Evolutionary conservation across 2,797 vertebrate species (phyloP).

Genomic region (Selene dorsalis): DNA sequence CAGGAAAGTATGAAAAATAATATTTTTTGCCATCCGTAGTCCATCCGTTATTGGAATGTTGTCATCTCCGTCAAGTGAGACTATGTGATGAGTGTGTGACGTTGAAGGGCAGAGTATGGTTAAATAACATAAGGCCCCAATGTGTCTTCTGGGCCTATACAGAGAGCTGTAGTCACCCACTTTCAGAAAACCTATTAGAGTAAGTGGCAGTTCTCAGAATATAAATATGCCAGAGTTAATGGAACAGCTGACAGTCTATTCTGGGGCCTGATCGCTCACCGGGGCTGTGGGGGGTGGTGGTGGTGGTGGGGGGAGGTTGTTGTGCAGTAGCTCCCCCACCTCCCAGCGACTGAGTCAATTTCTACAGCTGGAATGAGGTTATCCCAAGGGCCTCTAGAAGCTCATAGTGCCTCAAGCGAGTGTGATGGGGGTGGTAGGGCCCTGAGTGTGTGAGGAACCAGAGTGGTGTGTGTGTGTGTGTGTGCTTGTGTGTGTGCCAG

Average conservation of each 20-base stretch:
- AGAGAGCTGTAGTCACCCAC: slow-evolving; percentile 65
- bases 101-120: slow-evolving; percentile 60
- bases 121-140: slow-evolving; percentile 63
- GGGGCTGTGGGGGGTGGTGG: slow-evolving; percentile 5
- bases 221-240: slow-evolving; percentile 87
- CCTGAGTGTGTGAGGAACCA: slow-evolving; percentile 13
- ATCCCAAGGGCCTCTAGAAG: slow-evolving; percentile 63
- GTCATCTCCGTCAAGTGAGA: slow-evolving; percentile 45
- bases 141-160: slow-evolving; percentile 59
- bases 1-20: slow-evolving; percentile 34
- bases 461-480: slow-evolving; percentile 15
- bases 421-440: slow-evolving; percentile 5
- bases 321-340: slow-evolving; percentile 37
- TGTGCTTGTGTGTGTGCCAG: slow-evolving; percentile 10
- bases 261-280: slow-evolving; percentile 70
- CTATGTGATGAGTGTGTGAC: slow-evolving; percentile 44
- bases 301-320: slow-evolving; percentile 2
- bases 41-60: slow-evolving; percentile 54
- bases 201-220: slow-evolving; percentile 84
- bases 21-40: slow-evolving; percentile 45
- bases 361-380: slow-evolving; percentile 75
- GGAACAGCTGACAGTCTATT: slow-evolving; percentile 87
- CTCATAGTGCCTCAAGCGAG: slow-evolving; percentile 55
- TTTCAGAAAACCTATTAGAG: slow-evolving; percentile 84
- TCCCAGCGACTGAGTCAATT: slow-evolving; percentile 66